These are phyloP conservation scores for Clepsis dumicolana DNA, from an alignment of 2,888 invertebrate species.

Conservation along the genomic window DNA sequence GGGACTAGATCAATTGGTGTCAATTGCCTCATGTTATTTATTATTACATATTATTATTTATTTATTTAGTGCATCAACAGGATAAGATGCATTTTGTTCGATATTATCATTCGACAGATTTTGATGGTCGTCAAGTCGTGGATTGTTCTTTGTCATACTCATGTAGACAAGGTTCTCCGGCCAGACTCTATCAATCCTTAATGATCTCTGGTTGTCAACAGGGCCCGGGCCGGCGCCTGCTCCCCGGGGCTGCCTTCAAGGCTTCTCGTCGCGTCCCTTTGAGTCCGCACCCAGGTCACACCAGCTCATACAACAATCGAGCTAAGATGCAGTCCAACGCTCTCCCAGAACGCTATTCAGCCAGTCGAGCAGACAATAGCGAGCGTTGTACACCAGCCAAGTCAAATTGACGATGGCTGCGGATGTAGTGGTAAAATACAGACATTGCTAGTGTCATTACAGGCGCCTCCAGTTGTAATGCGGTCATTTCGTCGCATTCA, in stretches of 20 bases:
- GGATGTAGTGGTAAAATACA: constrained; percentile 1
- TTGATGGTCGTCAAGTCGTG: too few relatives aligned
- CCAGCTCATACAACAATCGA: background rate
- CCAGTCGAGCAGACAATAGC: background rate
- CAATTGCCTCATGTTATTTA: too few relatives aligned
- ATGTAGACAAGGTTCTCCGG: background rate
- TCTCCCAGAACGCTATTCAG: background rate
- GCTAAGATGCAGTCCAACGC: background rate
- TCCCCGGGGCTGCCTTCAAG: constrained; percentile 31
- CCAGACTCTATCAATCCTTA: constrained; percentile 19
- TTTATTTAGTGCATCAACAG: too few relatives aligned
- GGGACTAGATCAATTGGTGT: too few relatives aligned
- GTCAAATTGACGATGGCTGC: too few relatives aligned
- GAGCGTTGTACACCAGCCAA: background rate
- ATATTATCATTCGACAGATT: too few relatives aligned
- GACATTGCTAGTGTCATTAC: constrained; percentile 31
- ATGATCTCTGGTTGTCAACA: constrained; percentile 23
- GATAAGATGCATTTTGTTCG: too few relatives aligned
- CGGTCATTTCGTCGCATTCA: constrained; percentile 32
- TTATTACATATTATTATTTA: too few relatives aligned
- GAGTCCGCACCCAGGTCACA: constrained; percentile 5
- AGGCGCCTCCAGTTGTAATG: constrained; percentile 31
- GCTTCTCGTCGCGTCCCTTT: constrained; percentile 27
- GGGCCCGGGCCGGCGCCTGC: constrained; percentile 9
- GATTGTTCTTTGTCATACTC: too few relatives aligned